Conservation (phyloP, 2,113 vertebrate genomes). For the Lepus timidus region DNA sequence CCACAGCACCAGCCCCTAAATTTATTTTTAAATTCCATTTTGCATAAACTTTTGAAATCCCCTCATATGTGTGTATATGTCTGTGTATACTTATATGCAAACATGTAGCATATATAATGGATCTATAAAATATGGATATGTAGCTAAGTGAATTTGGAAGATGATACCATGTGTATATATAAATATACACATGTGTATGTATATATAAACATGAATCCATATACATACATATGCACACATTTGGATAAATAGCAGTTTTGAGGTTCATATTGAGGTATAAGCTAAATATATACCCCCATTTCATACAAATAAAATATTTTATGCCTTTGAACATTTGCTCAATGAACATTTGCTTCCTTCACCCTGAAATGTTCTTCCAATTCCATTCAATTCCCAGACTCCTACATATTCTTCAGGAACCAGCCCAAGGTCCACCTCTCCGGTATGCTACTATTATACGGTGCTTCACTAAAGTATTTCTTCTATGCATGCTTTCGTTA, state of each 20-base stretch:
- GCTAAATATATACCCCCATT: background rate
- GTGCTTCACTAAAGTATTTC: background rate
- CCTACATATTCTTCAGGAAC: conserved; percentile 25
- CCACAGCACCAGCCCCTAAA: no score
- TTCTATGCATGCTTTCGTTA: background rate
- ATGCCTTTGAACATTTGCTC: background rate
- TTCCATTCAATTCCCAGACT: background rate
- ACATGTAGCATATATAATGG: background rate
- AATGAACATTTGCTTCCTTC: background rate
- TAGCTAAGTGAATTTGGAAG: background rate
- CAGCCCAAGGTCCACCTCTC: background rate
- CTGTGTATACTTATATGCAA: conserved; percentile 24
- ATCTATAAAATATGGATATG: background rate
- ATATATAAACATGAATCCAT: no score
- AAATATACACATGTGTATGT: background rate
- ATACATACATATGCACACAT: background rate
- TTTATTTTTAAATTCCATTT: no score
- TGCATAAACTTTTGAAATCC: no score
- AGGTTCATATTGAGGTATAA: background rate
- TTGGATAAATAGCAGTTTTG: background rate
- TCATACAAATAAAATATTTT: background rate
- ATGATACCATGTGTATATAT: background rate
- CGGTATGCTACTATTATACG: background rate
- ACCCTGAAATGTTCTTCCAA: background rate
- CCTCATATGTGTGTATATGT: background rate